Percentiles rank a stretch among this genome's conserved stretches.
Conservation (phyloP, 2,113 vertebrate genomes). For the Proteles cristata region DNA sequence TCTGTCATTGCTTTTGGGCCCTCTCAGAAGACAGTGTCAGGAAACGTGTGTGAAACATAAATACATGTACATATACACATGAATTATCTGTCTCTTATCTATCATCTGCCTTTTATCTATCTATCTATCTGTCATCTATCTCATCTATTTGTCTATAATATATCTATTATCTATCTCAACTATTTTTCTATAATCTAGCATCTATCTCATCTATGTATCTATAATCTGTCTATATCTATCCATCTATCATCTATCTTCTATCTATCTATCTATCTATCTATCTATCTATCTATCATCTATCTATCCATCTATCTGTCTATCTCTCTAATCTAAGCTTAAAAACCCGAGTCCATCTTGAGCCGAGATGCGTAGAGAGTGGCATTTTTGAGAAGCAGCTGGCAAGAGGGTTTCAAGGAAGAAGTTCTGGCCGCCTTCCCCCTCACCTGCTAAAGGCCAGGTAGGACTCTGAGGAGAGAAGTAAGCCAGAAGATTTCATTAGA, state of each 20-base stretch:
- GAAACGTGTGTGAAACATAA: not conserved
- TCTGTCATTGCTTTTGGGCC: not conserved
- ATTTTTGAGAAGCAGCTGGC: not conserved
- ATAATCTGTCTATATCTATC: too few species aligned
- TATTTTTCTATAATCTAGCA: too few species aligned
- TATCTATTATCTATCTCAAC: too few species aligned
- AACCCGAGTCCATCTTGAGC: too few species aligned
- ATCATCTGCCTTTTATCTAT: too few species aligned
- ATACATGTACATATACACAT: fast-evolving
- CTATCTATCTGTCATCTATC: too few species aligned
- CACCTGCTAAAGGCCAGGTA: not conserved
- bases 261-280: too few species aligned
- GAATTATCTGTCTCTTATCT: not conserved
- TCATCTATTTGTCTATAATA: too few species aligned
- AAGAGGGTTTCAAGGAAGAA: not conserved
- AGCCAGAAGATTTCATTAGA: not conserved
- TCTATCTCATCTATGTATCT: too few species aligned
- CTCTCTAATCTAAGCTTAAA: not conserved
- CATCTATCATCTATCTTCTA: too few species aligned
- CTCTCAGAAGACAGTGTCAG: not conserved
- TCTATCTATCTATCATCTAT: too few species aligned
- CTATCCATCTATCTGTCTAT: not conserved
- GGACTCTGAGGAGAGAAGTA: not conserved
- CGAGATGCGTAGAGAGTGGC: not conserved
- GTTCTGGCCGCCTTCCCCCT: not conserved